These are phyloP conservation scores for Protobothrops flavoviridis DNA, from an alignment of 2,113 vertebrate species.

Conservation along the genomic window DNA sequence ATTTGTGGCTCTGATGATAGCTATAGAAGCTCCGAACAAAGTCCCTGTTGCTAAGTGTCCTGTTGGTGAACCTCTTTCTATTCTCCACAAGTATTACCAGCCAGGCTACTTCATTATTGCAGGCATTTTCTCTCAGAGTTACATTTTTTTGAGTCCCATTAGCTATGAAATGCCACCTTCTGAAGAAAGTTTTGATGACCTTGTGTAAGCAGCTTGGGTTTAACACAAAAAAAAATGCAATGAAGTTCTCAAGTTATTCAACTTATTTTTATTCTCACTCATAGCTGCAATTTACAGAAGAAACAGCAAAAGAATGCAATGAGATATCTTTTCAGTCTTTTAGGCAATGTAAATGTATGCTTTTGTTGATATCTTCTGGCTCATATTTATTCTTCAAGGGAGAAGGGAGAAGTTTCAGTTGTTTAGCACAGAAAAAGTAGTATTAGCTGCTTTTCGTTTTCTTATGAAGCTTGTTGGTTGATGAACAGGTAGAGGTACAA, in stretches of 20 bases:
- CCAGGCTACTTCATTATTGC: neutral
- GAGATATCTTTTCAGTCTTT: neutral
- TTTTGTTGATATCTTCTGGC: neutral
- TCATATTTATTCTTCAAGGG: neutral
- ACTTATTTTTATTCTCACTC: neutral
- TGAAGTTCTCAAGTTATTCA: neutral
- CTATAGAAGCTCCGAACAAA: no score
- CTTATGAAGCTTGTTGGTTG: neutral
- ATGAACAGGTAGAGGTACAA: neutral
- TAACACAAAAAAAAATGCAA: neutral
- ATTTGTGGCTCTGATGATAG: neutral
- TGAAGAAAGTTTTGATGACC: neutral
- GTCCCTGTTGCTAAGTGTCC: neutral
- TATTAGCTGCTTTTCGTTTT: neutral
- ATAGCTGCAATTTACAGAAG: no score
- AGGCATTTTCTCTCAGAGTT: neutral
- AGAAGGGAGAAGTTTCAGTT: neutral
- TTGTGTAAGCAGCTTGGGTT: neutral
- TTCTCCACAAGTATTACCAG: neutral
- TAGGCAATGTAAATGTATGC: neutral
- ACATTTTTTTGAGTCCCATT: neutral
- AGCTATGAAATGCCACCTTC: neutral
- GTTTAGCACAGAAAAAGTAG: neutral
- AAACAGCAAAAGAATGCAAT: neutral
- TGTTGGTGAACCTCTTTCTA: neutral